Conservation (phyloP, 2,888 invertebrate genomes). For the Penaeus monodon region DNA sequence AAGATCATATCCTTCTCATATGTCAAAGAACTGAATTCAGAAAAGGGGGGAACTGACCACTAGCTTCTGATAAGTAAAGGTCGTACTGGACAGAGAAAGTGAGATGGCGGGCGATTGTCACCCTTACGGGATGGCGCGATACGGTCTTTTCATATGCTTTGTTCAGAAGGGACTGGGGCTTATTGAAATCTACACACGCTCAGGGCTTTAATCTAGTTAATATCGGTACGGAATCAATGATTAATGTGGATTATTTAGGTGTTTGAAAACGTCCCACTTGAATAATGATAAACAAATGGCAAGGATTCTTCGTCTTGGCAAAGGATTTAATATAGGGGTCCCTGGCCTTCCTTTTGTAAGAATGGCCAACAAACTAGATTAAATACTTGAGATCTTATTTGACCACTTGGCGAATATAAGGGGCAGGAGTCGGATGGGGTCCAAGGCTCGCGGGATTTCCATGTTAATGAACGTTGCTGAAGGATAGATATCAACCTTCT, state of each 20-base stretch:
- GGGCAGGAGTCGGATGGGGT: no score
- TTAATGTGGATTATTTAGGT: constrained; percentile 40
- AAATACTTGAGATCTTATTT: no score
- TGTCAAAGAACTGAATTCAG: constrained; percentile 62
- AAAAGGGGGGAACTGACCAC: constrained; percentile 49
- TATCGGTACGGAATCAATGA: constrained; percentile 44
- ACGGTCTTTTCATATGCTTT: constrained; percentile 9
- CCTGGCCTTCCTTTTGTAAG: no score
- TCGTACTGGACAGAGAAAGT: constrained; percentile 28
- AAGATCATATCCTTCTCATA: constrained; percentile 61
- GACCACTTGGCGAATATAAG: no score
- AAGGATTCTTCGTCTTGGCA: no score
- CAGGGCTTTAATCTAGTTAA: constrained; percentile 57
- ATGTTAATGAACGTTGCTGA: no score
- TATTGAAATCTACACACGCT: constrained; percentile 48
- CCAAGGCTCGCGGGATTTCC: no score
- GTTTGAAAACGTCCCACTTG: no score
- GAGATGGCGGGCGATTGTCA: constrained; percentile 25
- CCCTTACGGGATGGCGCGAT: background rate
- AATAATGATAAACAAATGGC: no score
- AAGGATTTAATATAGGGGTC: no score
- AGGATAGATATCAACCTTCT: no score
- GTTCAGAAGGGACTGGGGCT: constrained; percentile 24
- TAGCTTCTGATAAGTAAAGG: constrained; percentile 54
- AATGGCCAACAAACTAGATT: no score